Evolutionary conservation across 2,888 invertebrate genomes (phyloP).

Genomic region (Heliconius hortense): DNA sequence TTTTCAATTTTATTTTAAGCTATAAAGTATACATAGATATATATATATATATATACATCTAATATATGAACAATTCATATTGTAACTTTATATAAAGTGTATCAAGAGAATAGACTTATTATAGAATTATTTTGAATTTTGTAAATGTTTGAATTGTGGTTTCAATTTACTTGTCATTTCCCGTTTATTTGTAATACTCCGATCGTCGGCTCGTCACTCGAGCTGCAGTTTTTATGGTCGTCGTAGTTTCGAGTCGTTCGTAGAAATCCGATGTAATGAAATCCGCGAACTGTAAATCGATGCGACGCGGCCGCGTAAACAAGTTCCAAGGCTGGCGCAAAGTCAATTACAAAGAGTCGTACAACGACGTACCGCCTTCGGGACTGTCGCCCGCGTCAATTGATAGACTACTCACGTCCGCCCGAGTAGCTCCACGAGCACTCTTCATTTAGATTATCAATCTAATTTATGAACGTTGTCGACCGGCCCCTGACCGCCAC

Average conservation of each 20-base stretch:
- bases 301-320: constrained; percentile 39
- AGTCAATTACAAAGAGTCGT: constrained; percentile 40
- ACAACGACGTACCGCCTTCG: constrained; percentile 24
- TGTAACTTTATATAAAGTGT: not conserved
- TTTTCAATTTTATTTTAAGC: no score
- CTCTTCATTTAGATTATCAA: constrained; percentile 1
- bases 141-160: not conserved
- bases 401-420: constrained; percentile 36
- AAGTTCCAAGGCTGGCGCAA: constrained; percentile 39
- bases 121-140: no score
- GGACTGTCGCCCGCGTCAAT: constrained; percentile 40
- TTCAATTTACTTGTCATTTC: not conserved
- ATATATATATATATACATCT: no score
- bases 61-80: not conserved
- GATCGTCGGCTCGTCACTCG: no score
- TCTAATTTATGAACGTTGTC: constrained; percentile 3
- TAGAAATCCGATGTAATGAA: constrained; percentile 29
- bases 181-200: not conserved
- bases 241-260: constrained; percentile 12
- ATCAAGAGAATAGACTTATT: no score
- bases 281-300: constrained; percentile 37
- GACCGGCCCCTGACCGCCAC: not conserved
- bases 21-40: no score
- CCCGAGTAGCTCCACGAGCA: not conserved
- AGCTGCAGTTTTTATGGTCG: not conserved